A percentile compares a stretch with the other conserved stretches of the same genome.
Evolutionary conservation across 2,113 vertebrate species (phyloP).

Genomic region (Chaenogobius annularis): DNA sequence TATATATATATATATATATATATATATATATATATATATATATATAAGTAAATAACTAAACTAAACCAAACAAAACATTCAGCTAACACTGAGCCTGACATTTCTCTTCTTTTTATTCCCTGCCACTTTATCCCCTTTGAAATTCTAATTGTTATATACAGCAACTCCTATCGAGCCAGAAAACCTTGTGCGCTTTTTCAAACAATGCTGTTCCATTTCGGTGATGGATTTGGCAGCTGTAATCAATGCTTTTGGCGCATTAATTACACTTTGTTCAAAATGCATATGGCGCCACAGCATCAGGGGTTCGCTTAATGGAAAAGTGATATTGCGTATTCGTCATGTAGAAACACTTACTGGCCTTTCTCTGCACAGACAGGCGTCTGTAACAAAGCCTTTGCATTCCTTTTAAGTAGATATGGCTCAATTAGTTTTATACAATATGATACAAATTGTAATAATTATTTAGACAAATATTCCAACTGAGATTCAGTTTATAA

Average conservation of each 20-base stretch:
- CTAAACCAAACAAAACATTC: too few relatives aligned
- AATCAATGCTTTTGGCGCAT: conserved; percentile 51
- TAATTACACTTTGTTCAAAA: conserved; percentile 61
- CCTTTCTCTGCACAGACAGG: background rate
- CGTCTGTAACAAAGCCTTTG: background rate
- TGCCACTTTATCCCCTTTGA: background rate
- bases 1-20: too few relatives aligned
- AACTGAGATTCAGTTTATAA: too few relatives aligned
- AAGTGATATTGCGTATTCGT: conserved; percentile 38
- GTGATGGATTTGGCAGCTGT: conserved; percentile 36
- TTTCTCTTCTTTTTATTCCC: background rate
- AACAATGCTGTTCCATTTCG: conserved; percentile 41
- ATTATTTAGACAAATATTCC: too few relatives aligned
- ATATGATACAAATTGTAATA: too few relatives aligned
- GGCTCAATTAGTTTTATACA: too few relatives aligned
- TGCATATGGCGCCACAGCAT: conserved; percentile 39
- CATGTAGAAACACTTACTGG: conserved; percentile 26
- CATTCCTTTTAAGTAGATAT: too few relatives aligned
- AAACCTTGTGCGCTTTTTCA: conserved; percentile 35
- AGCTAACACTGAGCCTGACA: background rate
- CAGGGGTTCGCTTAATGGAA: conserved; percentile 51
- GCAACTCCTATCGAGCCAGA: background rate
- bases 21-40: too few relatives aligned
- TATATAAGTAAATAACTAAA: too few relatives aligned
- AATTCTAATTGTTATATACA: background rate